phyloP scores from a whole-genome alignment of 2,113 vertebrate genomes.

The Petromus typicus region DNA sequence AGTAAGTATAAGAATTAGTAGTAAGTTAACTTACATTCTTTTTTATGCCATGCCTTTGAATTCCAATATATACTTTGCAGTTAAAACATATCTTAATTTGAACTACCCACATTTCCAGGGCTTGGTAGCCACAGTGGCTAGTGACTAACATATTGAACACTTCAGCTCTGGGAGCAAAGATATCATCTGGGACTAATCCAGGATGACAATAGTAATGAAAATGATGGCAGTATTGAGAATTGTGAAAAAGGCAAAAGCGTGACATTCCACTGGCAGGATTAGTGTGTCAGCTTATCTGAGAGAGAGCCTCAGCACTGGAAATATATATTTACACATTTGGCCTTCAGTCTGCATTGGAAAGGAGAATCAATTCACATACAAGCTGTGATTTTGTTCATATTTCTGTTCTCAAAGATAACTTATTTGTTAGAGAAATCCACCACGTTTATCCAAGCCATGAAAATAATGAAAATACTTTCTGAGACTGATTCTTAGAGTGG shows the following conservation, averaged over 20 bases:
- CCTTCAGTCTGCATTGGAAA: conserved; percentile 68
- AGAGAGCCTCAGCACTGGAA: conserved; percentile 33
- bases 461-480: conserved; percentile 66
- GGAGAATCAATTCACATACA: conserved; percentile 59
- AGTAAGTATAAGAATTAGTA: neutral
- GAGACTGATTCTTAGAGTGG: conserved; percentile 14
- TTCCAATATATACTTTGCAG: neutral
- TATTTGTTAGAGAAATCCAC: conserved; percentile 75
- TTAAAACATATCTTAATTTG: neutral
- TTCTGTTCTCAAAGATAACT: conserved; percentile 71
- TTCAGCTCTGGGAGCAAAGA: neutral
- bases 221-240: conserved; percentile 23
- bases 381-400: conserved; percentile 78
- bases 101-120: neutral
- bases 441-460: conserved; percentile 70
- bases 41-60: conserved; percentile 2
- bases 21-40: neutral
- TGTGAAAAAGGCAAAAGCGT: conserved; percentile 41
- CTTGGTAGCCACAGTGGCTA: neutral
- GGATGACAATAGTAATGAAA: neutral
- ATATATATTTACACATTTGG: conserved; percentile 64
- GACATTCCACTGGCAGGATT: conserved; percentile 66
- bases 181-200: neutral
- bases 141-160: neutral
- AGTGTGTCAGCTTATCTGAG: conserved; percentile 53